Evolutionary conservation across 2,888 invertebrate species (phyloP).

Genomic region (Lamellibrachia columna): DNA sequence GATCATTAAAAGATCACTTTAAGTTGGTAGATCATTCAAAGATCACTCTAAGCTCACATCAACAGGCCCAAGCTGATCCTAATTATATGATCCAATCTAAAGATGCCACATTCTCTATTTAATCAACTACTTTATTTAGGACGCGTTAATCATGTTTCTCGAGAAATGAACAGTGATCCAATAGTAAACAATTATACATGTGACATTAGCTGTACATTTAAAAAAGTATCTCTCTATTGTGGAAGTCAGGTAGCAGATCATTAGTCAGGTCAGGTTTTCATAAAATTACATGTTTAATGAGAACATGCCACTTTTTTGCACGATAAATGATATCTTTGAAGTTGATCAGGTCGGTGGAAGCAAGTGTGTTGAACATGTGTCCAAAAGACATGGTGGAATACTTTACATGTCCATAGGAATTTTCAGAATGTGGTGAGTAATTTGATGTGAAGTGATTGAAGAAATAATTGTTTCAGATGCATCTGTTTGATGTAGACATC

Average conservation of each 20-base stretch:
- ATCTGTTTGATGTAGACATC: conserved; percentile 95
- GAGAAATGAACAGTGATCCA: too few relatives aligned
- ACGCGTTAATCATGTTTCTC: too few relatives aligned
- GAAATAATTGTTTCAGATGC: conserved; percentile 72
- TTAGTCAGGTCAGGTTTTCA: not conserved
- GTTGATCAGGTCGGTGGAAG: not conserved
- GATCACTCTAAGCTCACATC: too few relatives aligned
- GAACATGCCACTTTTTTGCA: not conserved
- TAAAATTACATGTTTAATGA: not conserved
- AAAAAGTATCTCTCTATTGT: too few relatives aligned
- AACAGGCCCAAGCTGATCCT: not conserved
- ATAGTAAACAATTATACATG: too few relatives aligned
- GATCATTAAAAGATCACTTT: too few relatives aligned
- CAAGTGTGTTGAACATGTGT: not conserved
- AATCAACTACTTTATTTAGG: too few relatives aligned
- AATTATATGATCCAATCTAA: not conserved
- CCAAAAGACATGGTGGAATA: too few relatives aligned
- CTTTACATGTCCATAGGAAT: too few relatives aligned
- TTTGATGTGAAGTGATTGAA: not conserved
- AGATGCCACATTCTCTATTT: not conserved
- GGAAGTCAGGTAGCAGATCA: too few relatives aligned
- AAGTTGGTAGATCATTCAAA: too few relatives aligned
- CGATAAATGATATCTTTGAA: not conserved
- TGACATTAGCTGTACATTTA: too few relatives aligned
- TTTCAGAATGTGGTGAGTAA: not conserved